These are phyloP conservation scores for Caenorhabditis macrosperma DNA, from an alignment of 2,888 invertebrate species.

Conservation along the genomic window DNA sequence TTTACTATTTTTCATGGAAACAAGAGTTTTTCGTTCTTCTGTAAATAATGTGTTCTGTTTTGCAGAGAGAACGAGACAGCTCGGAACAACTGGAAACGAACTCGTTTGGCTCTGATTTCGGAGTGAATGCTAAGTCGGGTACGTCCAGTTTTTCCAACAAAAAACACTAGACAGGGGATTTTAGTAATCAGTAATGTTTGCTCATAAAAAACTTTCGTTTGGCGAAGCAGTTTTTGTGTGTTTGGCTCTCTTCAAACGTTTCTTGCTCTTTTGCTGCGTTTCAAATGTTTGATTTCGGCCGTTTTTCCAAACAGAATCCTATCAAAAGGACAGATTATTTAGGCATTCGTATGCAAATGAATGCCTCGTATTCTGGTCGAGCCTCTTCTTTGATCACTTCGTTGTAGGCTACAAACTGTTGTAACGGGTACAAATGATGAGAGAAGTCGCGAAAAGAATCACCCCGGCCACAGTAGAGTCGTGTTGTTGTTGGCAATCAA, in stretches of 20 bases:
- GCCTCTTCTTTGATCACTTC: conserved; percentile 4
- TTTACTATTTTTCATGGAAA: conserved; percentile 6
- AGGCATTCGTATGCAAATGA: not conserved
- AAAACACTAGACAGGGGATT: not conserved
- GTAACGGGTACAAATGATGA: not conserved
- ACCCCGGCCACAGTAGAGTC: not conserved
- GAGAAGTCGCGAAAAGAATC: not conserved
- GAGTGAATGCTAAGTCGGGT: conserved; percentile 37
- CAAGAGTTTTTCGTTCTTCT: not conserved
- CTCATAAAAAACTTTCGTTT: not conserved
- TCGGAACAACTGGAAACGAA: not conserved
- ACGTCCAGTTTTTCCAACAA: not conserved
- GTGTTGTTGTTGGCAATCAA: too few relatives aligned
- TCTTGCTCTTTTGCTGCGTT: not conserved
- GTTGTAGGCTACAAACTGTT: conserved; percentile 26
- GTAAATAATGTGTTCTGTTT: not conserved
- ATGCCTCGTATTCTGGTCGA: conserved; percentile 18
- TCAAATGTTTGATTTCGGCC: not conserved
- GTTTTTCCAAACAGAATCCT: not conserved
- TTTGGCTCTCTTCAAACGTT: not conserved
- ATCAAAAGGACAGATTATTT: not conserved
- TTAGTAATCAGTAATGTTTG: not conserved
- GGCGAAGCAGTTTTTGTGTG: not conserved
- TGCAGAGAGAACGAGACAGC: conserved; percentile 2
- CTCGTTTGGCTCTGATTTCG: not conserved